phyloP scores from a whole-genome alignment of 1,140 invertebrate genomes.

The Pogonomyrmex barbatus region DNA sequence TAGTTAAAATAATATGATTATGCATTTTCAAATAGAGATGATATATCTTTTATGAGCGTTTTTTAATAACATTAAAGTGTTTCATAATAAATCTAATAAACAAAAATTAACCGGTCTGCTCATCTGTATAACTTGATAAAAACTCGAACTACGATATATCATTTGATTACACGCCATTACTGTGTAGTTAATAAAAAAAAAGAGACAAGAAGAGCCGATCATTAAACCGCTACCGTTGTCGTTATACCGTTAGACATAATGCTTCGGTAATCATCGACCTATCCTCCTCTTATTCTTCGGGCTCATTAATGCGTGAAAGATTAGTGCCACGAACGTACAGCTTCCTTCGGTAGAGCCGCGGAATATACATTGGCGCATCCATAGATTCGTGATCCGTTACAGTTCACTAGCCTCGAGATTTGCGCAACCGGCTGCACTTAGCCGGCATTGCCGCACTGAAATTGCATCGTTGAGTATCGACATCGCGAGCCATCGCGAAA shows the following conservation, averaged over 20 bases:
- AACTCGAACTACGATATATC: background rate
- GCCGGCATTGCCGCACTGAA: slow-evolving; percentile 47
- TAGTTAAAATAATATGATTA: background rate
- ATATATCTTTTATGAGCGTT: background rate
- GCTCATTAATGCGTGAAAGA: slow-evolving; percentile 55
- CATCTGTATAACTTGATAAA: background rate
- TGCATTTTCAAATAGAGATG: background rate
- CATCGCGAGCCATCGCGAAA: slow-evolving; percentile 37
- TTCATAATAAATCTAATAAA: background rate
- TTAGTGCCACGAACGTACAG: slow-evolving; percentile 32
- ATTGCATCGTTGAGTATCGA: slow-evolving; percentile 51
- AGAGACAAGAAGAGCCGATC: background rate
- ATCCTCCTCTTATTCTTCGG: slow-evolving; percentile 38
- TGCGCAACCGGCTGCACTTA: slow-evolving; percentile 56
- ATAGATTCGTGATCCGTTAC: slow-evolving; percentile 48
- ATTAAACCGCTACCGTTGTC: background rate
- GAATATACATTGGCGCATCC: slow-evolving; percentile 37
- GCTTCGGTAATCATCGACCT: slow-evolving; percentile 17
- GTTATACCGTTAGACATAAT: slow-evolving; percentile 37
- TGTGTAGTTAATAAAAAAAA: slow-evolving; percentile 6
- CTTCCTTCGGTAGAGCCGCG: background rate
- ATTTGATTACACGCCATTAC: background rate
- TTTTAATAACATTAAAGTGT: background rate
- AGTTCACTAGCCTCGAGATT: slow-evolving; percentile 53
- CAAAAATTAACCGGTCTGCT: background rate